These are phyloP conservation scores for Chesias legatella DNA, from an alignment of 2,888 invertebrate genomes.

Conservation along the genomic window DNA sequence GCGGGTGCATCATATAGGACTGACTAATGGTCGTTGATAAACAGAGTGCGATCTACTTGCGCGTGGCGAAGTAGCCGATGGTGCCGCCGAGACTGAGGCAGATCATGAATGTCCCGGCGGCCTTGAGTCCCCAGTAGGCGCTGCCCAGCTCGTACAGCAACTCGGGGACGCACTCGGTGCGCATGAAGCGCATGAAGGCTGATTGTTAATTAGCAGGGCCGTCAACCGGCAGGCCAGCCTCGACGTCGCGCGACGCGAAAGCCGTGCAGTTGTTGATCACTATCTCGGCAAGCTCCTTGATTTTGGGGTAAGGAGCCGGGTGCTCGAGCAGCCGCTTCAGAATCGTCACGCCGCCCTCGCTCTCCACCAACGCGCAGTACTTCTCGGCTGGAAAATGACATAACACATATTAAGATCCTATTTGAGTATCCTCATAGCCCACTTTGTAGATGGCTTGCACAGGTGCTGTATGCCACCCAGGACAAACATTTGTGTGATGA, in stretches of 20 bases:
- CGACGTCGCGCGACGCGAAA: conserved; percentile 30
- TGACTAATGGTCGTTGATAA: no score
- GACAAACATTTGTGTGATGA: no score
- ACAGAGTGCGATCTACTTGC: no score
- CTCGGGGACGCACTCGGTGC: conserved; percentile 2
- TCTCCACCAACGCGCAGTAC: conserved; percentile 93
- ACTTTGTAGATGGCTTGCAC: no score
- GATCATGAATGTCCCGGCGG: no score
- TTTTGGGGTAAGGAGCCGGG: conserved; percentile 82
- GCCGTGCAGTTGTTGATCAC: conserved; percentile 84
- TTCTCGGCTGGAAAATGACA: conserved; percentile 86
- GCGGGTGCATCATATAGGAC: no score
- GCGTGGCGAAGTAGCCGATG: no score
- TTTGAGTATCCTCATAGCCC: no score
- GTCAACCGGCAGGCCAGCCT: conserved; percentile 25
- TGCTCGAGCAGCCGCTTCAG: conserved; percentile 84
- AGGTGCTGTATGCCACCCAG: no score
- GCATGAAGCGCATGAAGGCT: conserved; percentile 40
- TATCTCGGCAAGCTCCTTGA: conserved; percentile 84
- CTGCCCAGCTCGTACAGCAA: background rate
- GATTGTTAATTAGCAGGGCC: conserved; percentile 55
- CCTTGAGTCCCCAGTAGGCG: no score
- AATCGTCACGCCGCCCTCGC: conserved; percentile 90
- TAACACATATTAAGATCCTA: background rate
- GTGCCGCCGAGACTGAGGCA: no score